Evolutionary conservation across 2,113 vertebrate species (phyloP).

Genomic region (Procavia capensis): DNA sequence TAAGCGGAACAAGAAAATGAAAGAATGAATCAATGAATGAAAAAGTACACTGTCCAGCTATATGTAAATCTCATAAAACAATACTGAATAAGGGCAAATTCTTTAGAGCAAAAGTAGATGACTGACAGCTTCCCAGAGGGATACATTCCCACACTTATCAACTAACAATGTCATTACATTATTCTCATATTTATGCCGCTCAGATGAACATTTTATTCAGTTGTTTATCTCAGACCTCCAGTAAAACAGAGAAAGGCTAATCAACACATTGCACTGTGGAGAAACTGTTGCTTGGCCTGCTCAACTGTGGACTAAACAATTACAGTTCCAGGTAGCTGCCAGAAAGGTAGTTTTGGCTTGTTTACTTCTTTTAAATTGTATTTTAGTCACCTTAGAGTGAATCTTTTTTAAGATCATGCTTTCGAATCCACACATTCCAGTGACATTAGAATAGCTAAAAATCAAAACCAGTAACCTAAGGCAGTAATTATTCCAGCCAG

Average conservation of each 20-base stretch:
- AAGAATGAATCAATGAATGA: not conserved
- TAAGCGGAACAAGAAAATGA: not conserved
- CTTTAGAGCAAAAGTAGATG: not conserved
- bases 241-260: not conserved
- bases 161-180: not conserved
- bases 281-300: not conserved
- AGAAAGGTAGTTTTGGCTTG: not conserved
- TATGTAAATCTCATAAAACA: not conserved
- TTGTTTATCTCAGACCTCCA: not conserved
- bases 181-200: not conserved
- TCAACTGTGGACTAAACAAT: not conserved
- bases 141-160: not conserved
- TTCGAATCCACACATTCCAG: not conserved
- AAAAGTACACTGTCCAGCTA: not conserved
- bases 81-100: not conserved
- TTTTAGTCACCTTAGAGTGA: not conserved
- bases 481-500: not conserved
- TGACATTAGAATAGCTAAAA: not conserved
- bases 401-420: not conserved
- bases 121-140: not conserved
- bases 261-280: not conserved
- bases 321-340: not conserved
- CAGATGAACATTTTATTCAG: slow-evolving; percentile 10
- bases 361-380: not conserved
- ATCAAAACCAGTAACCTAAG: not conserved